Evolutionary conservation across 2,113 vertebrate species (phyloP).

Genomic region (Lepisosteus osseus): DNA sequence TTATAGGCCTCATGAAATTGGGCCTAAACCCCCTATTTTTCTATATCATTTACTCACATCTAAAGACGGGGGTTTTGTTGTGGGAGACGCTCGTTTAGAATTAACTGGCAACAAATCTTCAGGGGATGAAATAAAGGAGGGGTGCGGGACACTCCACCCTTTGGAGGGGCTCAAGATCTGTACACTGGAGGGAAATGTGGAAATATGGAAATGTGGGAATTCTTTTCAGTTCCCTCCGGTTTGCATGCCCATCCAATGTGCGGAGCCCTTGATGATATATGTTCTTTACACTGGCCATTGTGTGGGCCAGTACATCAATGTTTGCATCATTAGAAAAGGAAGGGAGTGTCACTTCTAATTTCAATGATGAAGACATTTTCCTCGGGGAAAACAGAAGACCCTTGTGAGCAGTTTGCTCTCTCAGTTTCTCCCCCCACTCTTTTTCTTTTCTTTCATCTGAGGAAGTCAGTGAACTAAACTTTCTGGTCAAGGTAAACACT

Average conservation of each 20-base stretch:
- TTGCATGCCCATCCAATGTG: conserved; percentile 11
- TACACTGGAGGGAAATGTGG: conserved; percentile 28
- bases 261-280: conserved; percentile 47
- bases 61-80: conserved; percentile 28
- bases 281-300: conserved; percentile 32
- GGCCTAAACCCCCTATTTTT: conserved; percentile 29
- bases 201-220: conserved; percentile 40
- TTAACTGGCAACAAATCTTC: conserved; percentile 39
- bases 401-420: conserved; percentile 1
- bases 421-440: conserved; percentile 3
- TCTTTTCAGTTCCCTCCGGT: conserved; percentile 24
- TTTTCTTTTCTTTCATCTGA: not conserved
- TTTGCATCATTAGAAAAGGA: conserved; percentile 14
- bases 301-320: conserved; percentile 42
- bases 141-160: conserved; percentile 10
- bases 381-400: conserved; percentile 26
- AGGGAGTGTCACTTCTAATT: conserved; percentile 33
- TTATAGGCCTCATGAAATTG: conserved; percentile 41
- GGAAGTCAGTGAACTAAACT: too few species aligned
- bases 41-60: conserved; percentile 31
- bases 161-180: conserved; percentile 10
- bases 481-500: too few species aligned
- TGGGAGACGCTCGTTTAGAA: conserved; percentile 40
- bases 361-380: conserved; percentile 43
- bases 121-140: conserved; percentile 20